phyloP scores from a whole-genome alignment of 2,797 vertebrate species.

The Loris lydekkerianus region DNA sequence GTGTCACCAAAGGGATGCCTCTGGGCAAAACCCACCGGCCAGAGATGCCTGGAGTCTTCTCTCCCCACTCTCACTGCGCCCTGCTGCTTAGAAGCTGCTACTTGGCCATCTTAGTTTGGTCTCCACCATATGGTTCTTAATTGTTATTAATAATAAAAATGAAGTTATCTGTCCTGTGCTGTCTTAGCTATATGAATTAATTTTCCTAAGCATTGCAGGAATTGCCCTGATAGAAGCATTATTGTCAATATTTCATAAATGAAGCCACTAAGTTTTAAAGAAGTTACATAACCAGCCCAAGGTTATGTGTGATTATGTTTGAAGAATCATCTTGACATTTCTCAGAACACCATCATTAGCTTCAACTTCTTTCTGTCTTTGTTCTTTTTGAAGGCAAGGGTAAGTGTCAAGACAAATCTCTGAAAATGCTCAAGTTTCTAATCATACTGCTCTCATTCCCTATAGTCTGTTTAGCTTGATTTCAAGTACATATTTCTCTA shows the following conservation, averaged over 20 bases:
- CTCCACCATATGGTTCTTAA: neutral
- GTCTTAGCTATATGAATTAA: neutral
- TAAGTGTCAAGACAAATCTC: neutral
- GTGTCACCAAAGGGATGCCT: too few relatives aligned
- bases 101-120: too few relatives aligned
- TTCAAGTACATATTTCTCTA: neutral
- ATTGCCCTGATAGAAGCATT: neutral
- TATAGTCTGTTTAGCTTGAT: neutral
- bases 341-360: neutral
- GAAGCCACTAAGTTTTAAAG: constrained; percentile 28
- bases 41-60: too few relatives aligned
- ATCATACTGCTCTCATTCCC: neutral
- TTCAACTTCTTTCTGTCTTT: constrained; percentile 37
- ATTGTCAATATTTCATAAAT: neutral
- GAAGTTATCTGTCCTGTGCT: neutral
- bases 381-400: neutral
- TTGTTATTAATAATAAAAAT: constrained; percentile 38
- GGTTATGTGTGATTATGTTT: constrained; percentile 37
- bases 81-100: too few relatives aligned
- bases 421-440: constrained; percentile 34
- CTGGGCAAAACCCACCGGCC: too few relatives aligned
- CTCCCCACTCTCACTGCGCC: too few relatives aligned
- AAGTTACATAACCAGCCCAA: constrained; percentile 43
- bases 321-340: constrained; percentile 57
- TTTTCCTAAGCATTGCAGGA: neutral